Percentiles rank a stretch among this genome's conserved stretches.
Evolutionary conservation across 2,888 invertebrate genomes (phyloP).

Genomic region (Catocala fraxini): DNA sequence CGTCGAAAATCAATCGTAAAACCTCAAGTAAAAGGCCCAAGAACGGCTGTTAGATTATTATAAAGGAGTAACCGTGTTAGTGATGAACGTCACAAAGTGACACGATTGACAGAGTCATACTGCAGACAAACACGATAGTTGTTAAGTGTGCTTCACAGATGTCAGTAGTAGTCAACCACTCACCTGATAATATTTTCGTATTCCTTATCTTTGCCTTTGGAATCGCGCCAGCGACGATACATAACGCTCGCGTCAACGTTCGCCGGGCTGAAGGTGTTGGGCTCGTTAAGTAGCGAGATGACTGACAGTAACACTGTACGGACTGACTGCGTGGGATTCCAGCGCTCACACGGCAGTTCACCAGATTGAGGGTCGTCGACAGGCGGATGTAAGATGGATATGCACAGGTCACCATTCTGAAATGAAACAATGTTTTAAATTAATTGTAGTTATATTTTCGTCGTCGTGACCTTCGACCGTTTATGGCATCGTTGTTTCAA

Average conservation of each 20-base stretch:
- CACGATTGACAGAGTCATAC: no score
- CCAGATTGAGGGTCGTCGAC: slow-evolving; percentile 99
- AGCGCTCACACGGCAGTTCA: slow-evolving; percentile 99
- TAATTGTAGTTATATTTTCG: no score
- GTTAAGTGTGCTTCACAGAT: background rate
- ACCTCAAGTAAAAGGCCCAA: no score
- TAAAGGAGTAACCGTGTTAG: no score
- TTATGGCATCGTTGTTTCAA: no score
- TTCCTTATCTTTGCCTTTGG: slow-evolving; percentile 99
- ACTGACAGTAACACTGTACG: slow-evolving; percentile 99
- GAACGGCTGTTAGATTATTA: no score
- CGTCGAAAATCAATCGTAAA: no score
- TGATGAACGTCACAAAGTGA: no score
- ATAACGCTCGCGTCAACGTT: slow-evolving; percentile 99
- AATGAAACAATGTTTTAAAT: slow-evolving; percentile 41
- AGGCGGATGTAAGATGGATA: slow-evolving; percentile 99
- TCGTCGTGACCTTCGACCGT: no score
- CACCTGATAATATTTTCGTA: slow-evolving; percentile 99
- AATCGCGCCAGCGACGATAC: slow-evolving; percentile 99
- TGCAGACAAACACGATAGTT: no score
- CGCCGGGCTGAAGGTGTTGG: slow-evolving; percentile 99
- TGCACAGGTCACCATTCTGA: slow-evolving; percentile 99
- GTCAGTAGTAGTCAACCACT: slow-evolving; percentile 21
- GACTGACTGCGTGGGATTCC: slow-evolving; percentile 99
- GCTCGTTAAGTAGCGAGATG: slow-evolving; percentile 99